These are phyloP conservation scores for Podotricha telesiphe DNA, from an alignment of 2,888 invertebrate genomes.

Conservation along the genomic window DNA sequence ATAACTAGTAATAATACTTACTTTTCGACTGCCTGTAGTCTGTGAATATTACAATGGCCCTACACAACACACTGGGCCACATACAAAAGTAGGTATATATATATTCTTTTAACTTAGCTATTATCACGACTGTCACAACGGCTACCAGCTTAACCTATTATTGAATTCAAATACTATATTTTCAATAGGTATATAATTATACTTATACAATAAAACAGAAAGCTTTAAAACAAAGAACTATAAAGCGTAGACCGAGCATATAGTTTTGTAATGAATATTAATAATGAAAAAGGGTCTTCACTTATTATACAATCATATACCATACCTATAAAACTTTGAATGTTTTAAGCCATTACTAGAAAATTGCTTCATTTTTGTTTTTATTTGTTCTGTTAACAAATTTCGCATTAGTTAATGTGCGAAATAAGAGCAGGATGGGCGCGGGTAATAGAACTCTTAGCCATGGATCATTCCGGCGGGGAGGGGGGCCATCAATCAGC, in stretches of 20 bases:
- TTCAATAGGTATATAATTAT: too few species aligned
- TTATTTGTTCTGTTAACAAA: constrained; percentile 42
- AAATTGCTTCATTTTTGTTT: constrained; percentile 28
- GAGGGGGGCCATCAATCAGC: constrained; percentile 80
- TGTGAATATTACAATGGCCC: too few species aligned
- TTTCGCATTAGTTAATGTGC: constrained; percentile 49
- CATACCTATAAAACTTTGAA: constrained; percentile 10
- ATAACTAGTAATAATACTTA: too few species aligned
- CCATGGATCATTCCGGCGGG: constrained; percentile 70
- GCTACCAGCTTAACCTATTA: too few species aligned
- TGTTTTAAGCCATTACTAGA: constrained; percentile 31
- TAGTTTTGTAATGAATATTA: not conserved
- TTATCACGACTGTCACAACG: too few species aligned
- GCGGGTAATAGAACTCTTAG: constrained; percentile 73
- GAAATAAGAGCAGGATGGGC: constrained; percentile 62
- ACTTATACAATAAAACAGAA: too few species aligned
- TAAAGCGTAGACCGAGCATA: not conserved
- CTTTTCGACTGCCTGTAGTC: too few species aligned
- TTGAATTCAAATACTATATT: too few species aligned
- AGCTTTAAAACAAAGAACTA: not conserved
- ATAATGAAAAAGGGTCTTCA: not conserved
- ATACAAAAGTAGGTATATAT: too few species aligned
- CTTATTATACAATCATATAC: not conserved
- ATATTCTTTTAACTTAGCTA: too few species aligned
- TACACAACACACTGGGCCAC: too few species aligned